Percentiles rank a stretch among this genome's conserved stretches.
Evolutionary conservation across 2,797 vertebrate genomes (phyloP).

Genomic region (Peromyscus melanophrys): DNA sequence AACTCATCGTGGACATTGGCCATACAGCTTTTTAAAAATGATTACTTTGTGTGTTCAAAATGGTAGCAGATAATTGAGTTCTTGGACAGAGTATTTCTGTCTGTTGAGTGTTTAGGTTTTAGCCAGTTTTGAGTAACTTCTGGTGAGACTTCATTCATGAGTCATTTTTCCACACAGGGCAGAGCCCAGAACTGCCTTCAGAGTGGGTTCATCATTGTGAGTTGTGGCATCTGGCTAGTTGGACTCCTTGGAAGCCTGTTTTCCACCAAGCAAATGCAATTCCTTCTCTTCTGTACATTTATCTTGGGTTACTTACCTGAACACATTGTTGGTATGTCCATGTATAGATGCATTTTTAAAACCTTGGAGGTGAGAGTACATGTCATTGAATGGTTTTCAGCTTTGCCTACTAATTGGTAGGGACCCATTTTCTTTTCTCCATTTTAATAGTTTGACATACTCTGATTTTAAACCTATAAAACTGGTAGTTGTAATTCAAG

Average conservation of each 20-base stretch:
- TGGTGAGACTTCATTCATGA: neutral
- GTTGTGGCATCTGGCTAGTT: neutral
- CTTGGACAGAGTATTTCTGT: neutral
- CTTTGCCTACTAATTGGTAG: neutral
- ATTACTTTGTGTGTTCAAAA: slow-evolving; percentile 8
- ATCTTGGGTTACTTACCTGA: neutral
- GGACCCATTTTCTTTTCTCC: neutral
- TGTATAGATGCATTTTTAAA: neutral
- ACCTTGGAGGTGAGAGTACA: neutral
- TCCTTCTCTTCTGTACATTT: neutral
- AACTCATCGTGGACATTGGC: slow-evolving; percentile 67
- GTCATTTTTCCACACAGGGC: neutral
- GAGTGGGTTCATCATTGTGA: neutral
- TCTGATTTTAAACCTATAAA: slow-evolving; percentile 2
- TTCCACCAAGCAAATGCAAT: neutral
- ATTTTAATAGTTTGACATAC: neutral
- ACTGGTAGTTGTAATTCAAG: neutral
- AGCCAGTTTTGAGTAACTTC: neutral
- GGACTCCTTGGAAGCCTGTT: neutral
- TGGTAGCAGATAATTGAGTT: neutral
- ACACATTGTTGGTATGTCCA: neutral
- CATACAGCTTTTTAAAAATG: slow-evolving; percentile 56
- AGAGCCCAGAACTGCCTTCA: neutral
- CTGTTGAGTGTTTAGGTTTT: neutral
- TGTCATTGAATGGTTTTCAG: neutral